Base-by-base conservation (phyloP, 1,140 invertebrate species). In the Conopomorpha cramerella region DNA sequence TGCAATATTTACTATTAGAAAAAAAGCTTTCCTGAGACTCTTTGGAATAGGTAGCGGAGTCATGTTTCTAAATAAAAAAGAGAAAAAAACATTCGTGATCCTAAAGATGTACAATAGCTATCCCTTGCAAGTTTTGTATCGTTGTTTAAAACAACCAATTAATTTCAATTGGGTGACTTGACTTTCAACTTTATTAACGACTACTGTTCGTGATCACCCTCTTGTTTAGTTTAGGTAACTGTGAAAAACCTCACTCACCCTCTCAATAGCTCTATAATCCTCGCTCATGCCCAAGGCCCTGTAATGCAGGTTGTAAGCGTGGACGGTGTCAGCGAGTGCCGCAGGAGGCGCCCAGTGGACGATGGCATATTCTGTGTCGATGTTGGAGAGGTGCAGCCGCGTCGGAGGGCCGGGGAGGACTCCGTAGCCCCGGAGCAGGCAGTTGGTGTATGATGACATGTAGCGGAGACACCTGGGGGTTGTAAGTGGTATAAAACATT, bases 341-440 rank as follows among this genome's bases (percentile, higher is more conserved):
- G 82, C 82, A 0, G 91, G 90, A n/a, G 83, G 56, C 1, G 83
- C 81, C 91, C 91, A 93, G 46, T 88, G 86, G 0, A 92, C 55
- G 18, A 93, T 85, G 0, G 88, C 89, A 60, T 87, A 92, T 52
- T 83, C 83, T 1, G 84, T 81, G 41, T 87, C 84, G 27, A 91
- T 82, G 52, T 88, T 87, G 12, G 86, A 82, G 1, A 92, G 81
- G 32, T 84, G 82, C 1, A 92, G 66, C 31, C 80, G 70, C 0
- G 78, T 79, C 0, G 91, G 91, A 10, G 84, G 74, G 19, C 86
- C 84, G 0, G 90, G 86, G 1, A 93, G 76, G 0, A 92, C 89
- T 1, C 90, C 89, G 55, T 92, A 92, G 3, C 89, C 88, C 77
- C 91, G 86, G 42, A 92, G 81, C 3, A 92, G 67, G 54, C 91